phyloP scores from a whole-genome alignment of 1,140 invertebrate genomes.

The Yoshiicerus persimilis region DNA sequence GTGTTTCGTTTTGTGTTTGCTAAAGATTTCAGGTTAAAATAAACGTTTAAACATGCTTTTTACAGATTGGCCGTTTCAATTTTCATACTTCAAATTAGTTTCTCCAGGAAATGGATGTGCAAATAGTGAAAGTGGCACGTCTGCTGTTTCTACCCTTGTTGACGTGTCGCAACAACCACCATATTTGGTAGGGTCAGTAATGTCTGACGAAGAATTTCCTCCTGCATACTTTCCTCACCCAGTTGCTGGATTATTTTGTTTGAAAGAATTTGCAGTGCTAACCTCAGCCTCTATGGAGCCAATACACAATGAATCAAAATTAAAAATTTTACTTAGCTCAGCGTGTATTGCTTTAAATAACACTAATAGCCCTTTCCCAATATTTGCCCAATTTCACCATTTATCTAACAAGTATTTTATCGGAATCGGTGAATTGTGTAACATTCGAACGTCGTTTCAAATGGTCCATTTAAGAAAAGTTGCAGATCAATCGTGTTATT shows the following conservation, averaged over 20 bases:
- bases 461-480: constrained; percentile 82
- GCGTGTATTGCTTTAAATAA: constrained; percentile 80
- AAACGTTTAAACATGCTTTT: neutral
- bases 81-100: constrained; percentile 39
- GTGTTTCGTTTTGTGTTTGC: neutral
- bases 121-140: neutral
- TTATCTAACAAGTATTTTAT: constrained; percentile 82
- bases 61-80: constrained; percentile 42
- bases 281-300: constrained; percentile 61
- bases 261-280: constrained; percentile 80
- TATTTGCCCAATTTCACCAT: constrained; percentile 83
- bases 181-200: constrained; percentile 11
- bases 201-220: constrained; percentile 14
- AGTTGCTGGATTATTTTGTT: constrained; percentile 73
- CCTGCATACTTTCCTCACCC: constrained; percentile 56
- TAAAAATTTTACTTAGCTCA: constrained; percentile 83
- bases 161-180: neutral
- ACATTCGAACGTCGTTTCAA: constrained; percentile 76
- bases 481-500: constrained; percentile 77
- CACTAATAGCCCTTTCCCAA: constrained; percentile 73
- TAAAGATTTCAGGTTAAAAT: neutral
- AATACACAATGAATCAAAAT: constrained; percentile 74
- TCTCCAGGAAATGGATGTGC: neutral
- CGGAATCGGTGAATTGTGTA: constrained; percentile 67
- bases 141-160: neutral